Evolutionary conservation across 2,888 invertebrate species (phyloP), one percentile per base, ranked within the genome.

Genomic region (Abscondita cerata): DNA sequence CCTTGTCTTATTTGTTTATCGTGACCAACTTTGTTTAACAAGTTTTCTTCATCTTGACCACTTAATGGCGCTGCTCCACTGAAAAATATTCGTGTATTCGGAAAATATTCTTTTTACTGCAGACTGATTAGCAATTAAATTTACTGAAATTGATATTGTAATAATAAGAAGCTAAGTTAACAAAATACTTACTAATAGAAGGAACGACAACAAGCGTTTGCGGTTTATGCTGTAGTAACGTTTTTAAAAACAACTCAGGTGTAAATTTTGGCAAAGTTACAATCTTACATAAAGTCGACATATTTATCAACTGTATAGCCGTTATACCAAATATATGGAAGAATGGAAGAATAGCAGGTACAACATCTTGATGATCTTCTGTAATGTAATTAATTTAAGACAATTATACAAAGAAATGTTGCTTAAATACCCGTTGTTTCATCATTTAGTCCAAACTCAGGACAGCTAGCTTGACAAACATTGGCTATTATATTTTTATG

Each of bases 261-360:
- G 90, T 89, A 78, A 95, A 95, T 73, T 87, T 87, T 0, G 91
- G 87, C 72, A 93, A 75, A 0, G 90, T 89, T 6, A 90, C 80
- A 36, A 91, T 66, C 65, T 88, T 89, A 33, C 83, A 83, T 0
- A 93, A 93, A 12, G 13, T 5, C 1, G 13, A 31, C 33, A 53
- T 8, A 5, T 40, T 15, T 8, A 18, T 25, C 12, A 53, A 38
- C 13, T 44, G 6, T 1, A 25, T n/a, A 1, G 13, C 4, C 6
- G 1, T 84, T 46, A 91, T 79, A 0, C 93, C 93, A 73, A 90
- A 94, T 57, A 92, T 90, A 77, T 95, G 95, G 79, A 89, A 94
- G 78, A 93, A 88, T 1, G 95, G 94, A 53, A 95, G 78, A 12
- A 94, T 83, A 18, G 86, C 85, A 0, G 92, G 86, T 1, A 87